A percentile compares a stretch with the other conserved stretches of the same genome.
Evolutionary conservation across 2,113 vertebrate genomes (phyloP).

Genomic region (Varanus salvator): DNA sequence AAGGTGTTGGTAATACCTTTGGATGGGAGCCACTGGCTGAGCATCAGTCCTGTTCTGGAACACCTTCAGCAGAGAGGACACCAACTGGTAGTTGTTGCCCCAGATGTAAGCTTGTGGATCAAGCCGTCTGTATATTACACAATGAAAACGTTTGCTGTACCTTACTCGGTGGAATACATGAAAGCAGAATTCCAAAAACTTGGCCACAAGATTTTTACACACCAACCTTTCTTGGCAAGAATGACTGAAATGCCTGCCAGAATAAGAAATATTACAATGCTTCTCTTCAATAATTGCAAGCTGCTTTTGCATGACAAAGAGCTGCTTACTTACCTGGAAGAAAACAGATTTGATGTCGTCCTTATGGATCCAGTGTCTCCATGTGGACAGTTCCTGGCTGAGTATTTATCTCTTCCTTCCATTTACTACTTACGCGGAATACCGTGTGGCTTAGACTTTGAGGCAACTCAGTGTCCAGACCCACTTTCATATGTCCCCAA

Average conservation of each 20-base stretch:
- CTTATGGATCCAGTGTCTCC: constrained; percentile 84
- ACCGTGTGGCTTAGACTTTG: constrained; percentile 73
- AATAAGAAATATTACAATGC: constrained; percentile 52
- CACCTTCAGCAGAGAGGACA: constrained; percentile 82
- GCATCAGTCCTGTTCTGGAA: constrained; percentile 71
- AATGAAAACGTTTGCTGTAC: constrained; percentile 74
- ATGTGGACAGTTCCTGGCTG: constrained; percentile 80
- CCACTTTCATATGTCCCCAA: constrained; percentile 79
- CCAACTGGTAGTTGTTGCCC: constrained; percentile 77
- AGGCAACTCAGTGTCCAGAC: constrained; percentile 75
- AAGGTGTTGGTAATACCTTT: constrained; percentile 85
- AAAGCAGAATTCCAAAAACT: constrained; percentile 60
- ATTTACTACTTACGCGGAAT: constrained; percentile 78
- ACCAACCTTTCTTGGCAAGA: constrained; percentile 68
- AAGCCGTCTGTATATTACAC: constrained; percentile 70
- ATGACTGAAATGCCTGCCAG: constrained; percentile 50
- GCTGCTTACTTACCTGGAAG: constrained; percentile 73
- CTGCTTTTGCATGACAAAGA: constrained; percentile 72
- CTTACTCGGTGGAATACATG: constrained; percentile 72
- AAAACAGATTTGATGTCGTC: constrained; percentile 73
- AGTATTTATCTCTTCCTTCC: constrained; percentile 77
- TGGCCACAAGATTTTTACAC: constrained; percentile 42
- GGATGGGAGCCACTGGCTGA: constrained; percentile 90
- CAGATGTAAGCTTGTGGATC: constrained; percentile 78
- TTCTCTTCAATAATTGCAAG: constrained; percentile 73